These are phyloP conservation scores for Dicrostonyx torquatus DNA, from an alignment of 2,797 vertebrate genomes.

Conservation along the genomic window DNA sequence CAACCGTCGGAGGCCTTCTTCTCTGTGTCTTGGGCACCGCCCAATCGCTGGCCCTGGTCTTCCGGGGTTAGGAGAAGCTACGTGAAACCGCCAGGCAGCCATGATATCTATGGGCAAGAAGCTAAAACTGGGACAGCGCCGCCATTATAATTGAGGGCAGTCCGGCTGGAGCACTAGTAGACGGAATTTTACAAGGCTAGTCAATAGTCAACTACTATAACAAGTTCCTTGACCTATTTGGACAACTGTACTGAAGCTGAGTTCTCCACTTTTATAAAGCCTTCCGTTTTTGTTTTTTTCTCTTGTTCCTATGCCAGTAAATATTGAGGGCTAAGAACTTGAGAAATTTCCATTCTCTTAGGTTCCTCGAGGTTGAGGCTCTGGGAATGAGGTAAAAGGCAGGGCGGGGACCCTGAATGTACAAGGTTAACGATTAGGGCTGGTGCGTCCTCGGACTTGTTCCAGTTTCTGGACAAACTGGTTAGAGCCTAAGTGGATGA, in stretches of 20 bases:
- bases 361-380: background rate
- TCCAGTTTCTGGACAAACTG: background rate
- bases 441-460: background rate
- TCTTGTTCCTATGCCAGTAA: conserved; percentile 45
- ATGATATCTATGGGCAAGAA: conserved; percentile 67
- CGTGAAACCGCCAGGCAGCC: conserved; percentile 72
- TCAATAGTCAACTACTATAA: background rate
- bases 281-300: conserved; percentile 34
- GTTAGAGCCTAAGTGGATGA: background rate
- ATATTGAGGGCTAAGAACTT: background rate
- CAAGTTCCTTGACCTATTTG: background rate
- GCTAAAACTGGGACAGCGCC: conserved; percentile 7
- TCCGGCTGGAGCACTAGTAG: background rate
- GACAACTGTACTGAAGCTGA: conserved; percentile 10
- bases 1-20: conserved; percentile 75
- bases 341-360: conserved; percentile 40
- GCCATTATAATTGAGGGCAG: conserved; percentile 70
- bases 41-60: conserved; percentile 74
- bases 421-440: background rate
- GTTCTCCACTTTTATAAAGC: conserved; percentile 64
- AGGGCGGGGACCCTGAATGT: background rate
- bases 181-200: background rate
- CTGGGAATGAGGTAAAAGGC: background rate
- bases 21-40: conserved; percentile 3
- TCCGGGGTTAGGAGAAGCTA: conserved; percentile 62